Base-by-base conservation (phyloP, 2,797 vertebrate genomes). In the Limnodromus scolopaceus region DNA sequence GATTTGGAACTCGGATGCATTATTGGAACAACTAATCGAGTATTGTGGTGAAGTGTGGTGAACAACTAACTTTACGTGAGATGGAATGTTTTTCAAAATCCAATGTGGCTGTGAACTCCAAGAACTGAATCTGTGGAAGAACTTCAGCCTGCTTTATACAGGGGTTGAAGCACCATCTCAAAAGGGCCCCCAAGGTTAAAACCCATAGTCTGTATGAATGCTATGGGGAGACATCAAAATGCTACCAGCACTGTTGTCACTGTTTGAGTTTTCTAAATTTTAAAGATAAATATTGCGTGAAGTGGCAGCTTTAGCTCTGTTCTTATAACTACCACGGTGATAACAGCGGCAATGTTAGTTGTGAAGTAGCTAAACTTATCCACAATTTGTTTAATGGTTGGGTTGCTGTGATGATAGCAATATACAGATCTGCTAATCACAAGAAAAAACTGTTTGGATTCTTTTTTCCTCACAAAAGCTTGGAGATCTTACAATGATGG, bases 401-500 rank as follows among this genome's bases (percentile, higher is more conserved):
- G 27, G 60, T 92, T 96, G 80, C 17, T 63, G 0, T 43, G 41
- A 34, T 94, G 91, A 94, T 30, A 70, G 41, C 74, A 87, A 58
- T 60, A 34, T 10, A 32, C 53, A 65, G 19, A 63, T 57, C 20
- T 76, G 46, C 55, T 93, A 48, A 96, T 91, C 84, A 91, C 90
- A 63, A 85, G 36, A 46, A 93, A 93, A 70, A 11, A 24, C 5
- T 83, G 8, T 5, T 96, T 89, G 95, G 12, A 28, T 97, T 97
- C 93, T 96, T 95, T 97, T 97, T 95, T 94, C 75, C 82, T 94
- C 84, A 86, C 96, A 95, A 99, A 99, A 98, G 99, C 98, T 93
- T 99, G 99, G 99, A 98, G 98, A 92, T 99, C 99, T 89, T 98
- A 97, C 96, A 99, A 98, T 95, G 98, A 99, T 94, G 98, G 98